Conservation (phyloP, 2,888 invertebrate species). For the Lymantria monacha region DNA sequence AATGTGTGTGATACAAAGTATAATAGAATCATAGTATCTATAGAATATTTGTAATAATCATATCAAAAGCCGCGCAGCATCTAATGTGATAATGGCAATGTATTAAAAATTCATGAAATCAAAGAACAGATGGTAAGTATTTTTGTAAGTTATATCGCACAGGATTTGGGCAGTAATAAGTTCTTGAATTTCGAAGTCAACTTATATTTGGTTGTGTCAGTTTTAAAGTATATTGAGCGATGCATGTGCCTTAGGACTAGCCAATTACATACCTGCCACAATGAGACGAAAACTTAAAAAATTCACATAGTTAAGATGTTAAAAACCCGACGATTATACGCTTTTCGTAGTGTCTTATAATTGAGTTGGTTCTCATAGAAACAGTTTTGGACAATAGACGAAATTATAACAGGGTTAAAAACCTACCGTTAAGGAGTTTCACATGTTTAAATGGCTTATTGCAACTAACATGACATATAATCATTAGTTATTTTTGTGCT, state of each 20-base stretch:
- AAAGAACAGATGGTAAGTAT: too few species aligned
- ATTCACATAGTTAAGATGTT: slow-evolving; percentile 80
- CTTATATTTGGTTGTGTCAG: too few species aligned
- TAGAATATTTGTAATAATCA: too few species aligned
- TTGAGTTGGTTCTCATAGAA: slow-evolving; percentile 80
- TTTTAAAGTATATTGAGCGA: background rate
- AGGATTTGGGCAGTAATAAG: background rate
- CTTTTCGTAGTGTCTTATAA: slow-evolving; percentile 71
- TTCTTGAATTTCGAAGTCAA: background rate
- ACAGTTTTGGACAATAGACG: slow-evolving; percentile 77
- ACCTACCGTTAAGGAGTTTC: slow-evolving; percentile 66
- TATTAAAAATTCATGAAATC: too few species aligned
- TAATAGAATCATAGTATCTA: too few species aligned
- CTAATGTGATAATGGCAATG: too few species aligned
- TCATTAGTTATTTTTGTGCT: slow-evolving; percentile 65
- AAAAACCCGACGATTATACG: slow-evolving; percentile 76
- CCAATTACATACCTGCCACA: slow-evolving; percentile 62
- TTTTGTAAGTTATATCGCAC: background rate
- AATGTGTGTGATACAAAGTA: too few species aligned
- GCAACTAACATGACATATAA: slow-evolving; percentile 71
- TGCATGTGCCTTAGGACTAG: slow-evolving; percentile 20
- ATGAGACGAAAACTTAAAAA: slow-evolving; percentile 64
- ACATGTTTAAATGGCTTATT: slow-evolving; percentile 76
- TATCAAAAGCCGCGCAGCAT: too few species aligned
- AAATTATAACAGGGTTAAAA: slow-evolving; percentile 76